These are phyloP conservation scores for Phaedon cochleariae DNA, from an alignment of 2,888 invertebrate genomes.

Conservation along the genomic window DNA sequence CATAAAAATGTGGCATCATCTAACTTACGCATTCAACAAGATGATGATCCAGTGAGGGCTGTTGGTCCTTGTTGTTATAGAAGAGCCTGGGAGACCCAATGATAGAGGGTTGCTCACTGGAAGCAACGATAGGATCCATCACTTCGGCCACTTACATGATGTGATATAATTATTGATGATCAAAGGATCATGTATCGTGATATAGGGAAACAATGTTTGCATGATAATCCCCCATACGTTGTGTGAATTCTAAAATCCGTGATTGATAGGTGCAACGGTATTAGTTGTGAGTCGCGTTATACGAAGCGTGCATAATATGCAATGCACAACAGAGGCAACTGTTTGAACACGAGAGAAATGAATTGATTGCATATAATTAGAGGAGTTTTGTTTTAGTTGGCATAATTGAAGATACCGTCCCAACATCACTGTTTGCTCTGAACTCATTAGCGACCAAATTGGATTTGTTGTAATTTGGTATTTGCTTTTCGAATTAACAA, in stretches of 20 bases:
- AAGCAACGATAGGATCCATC: too few relatives aligned
- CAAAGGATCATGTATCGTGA: not conserved
- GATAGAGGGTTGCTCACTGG: too few relatives aligned
- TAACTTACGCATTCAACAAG: too few relatives aligned
- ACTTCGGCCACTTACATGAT: too few relatives aligned
- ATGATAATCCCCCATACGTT: constrained; percentile 17
- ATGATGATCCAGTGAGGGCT: too few relatives aligned
- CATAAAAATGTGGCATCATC: too few relatives aligned
- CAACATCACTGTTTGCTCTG: constrained; percentile 56
- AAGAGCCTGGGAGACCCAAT: too few relatives aligned
- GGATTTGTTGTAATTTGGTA: constrained; percentile 61
- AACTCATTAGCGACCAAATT: constrained; percentile 59
- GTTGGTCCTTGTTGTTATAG: too few relatives aligned
- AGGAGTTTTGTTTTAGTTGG: constrained; percentile 52
- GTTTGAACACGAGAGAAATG: constrained; percentile 24
- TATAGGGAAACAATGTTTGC: not conserved
- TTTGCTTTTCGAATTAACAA: constrained; percentile 62
- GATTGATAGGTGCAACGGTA: too few relatives aligned
- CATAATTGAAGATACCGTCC: constrained; percentile 49
- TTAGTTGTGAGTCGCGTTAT: too few relatives aligned
- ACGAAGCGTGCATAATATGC: constrained; percentile 45
- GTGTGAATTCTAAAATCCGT: constrained; percentile 12
- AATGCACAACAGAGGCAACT: constrained; percentile 43
- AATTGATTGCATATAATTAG: constrained; percentile 57
- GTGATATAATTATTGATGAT: not conserved